Base-by-base conservation (phyloP, 2,797 vertebrate species). In the Sebastes trivittatus region DNA sequence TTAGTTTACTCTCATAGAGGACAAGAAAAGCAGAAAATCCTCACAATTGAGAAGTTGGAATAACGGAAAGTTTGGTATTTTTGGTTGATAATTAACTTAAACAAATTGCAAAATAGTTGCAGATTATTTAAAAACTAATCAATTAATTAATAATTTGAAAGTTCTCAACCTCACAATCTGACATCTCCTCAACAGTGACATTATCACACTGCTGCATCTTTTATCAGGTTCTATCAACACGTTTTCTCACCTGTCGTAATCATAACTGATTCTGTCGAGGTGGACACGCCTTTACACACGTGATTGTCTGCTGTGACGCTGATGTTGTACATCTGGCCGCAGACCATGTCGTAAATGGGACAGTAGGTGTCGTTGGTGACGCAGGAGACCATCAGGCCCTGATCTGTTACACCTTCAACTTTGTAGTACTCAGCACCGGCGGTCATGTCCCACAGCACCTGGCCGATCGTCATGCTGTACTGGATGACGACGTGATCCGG, bases 301-400 rank as follows among this genome's bases (percentile, higher is more conserved):
- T 60, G 11, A 63, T 91, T 96, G 85, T 87, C 75, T 5, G 96
- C 94, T 0, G 92, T 90, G 64, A 96, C 82, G 0, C 59, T 93
- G 72, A 96, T 32, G 52, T 58, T 91, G 87, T 96, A 97, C 7
- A 27, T 75, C 78, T 95, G 91, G 66, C 95, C 88, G 67, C 96
- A 97, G 1, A 7, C 3, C 87, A 97, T 61, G 54, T 78, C 61
- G 32, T 89, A 73, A 52, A 96, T 10, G 30, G 67, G 32, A 59
- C 96, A 96, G 67, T 78, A 87, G 14, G 92, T 95, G 78, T 95
- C 94, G 1, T 1, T 89, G 65, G 93, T 92, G 14, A 2, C 42
- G 67, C 95, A 96, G 42, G 84, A 81, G 16, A 76, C 66, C 4
- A 1, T 59, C 60, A 88, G 78, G 79, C 95, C 96, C 74, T 93